These are phyloP conservation scores for Yponomeuta sedellus DNA, from an alignment of 2,888 invertebrate genomes.

Conservation along the genomic window DNA sequence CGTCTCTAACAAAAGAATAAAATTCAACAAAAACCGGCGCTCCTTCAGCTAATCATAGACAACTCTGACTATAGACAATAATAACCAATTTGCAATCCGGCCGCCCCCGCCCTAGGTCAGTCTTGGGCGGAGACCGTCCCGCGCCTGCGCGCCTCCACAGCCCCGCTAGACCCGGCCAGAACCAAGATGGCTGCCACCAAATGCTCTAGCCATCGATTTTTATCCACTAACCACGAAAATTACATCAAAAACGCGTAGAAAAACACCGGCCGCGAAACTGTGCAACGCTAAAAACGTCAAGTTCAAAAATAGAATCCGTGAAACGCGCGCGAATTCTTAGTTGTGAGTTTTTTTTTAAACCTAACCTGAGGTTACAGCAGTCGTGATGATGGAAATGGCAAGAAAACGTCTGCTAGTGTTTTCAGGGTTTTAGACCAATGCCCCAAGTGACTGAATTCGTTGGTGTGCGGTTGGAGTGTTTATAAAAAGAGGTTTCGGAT, in stretches of 20 bases:
- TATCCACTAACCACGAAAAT: constrained; percentile 37
- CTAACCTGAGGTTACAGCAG: constrained; percentile 5
- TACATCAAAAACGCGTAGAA: background rate
- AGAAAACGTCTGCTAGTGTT: background rate
- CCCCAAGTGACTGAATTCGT: background rate
- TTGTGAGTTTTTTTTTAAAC: background rate
- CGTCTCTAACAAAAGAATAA: no score
- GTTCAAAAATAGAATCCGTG: constrained; percentile 3
- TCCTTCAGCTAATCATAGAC: background rate
- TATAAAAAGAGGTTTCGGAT: background rate
- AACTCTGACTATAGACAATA: background rate
- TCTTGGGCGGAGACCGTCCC: constrained; percentile 2
- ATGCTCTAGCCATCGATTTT: constrained; percentile 63
- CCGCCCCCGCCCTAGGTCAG: constrained; percentile 30
- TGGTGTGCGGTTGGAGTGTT: background rate
- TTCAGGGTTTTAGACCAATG: background rate
- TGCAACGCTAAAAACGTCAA: background rate
- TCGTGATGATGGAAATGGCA: background rate
- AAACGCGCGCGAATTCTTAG: background rate
- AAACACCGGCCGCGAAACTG: constrained; percentile 6
- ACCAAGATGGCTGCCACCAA: constrained; percentile 59
- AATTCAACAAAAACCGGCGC: no score
- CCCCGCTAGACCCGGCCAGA: constrained; percentile 43
- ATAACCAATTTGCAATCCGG: background rate
- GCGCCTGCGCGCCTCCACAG: constrained; percentile 52